phyloP scores from a whole-genome alignment of 2,797 vertebrate genomes.

The Denticeps clupeoides region DNA sequence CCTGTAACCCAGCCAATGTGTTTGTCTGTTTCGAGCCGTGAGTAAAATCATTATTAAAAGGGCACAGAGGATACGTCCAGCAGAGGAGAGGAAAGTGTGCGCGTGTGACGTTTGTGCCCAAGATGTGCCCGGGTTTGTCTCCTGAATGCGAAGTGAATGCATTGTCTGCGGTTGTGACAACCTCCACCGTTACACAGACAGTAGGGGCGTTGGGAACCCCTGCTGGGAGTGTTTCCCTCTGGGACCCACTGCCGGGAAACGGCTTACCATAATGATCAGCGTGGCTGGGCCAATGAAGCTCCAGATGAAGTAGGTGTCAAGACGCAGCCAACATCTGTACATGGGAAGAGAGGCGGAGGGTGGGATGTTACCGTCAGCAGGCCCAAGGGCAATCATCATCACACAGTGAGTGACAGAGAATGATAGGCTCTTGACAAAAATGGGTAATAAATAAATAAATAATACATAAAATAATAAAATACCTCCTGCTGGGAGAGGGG shows the following conservation, averaged over 20 bases:
- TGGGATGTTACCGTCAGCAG: slow-evolving; percentile 41
- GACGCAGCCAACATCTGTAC: slow-evolving; percentile 91
- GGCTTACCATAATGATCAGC: slow-evolving; percentile 98
- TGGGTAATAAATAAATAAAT: too few species aligned
- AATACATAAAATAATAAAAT: too few species aligned
- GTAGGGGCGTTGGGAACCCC: slow-evolving; percentile 11
- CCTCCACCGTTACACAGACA: not conserved
- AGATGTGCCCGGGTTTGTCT: too few species aligned
- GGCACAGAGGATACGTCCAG: not conserved
- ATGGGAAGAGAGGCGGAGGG: slow-evolving; percentile 48
- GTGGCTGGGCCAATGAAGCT: slow-evolving; percentile 98
- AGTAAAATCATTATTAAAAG: slow-evolving; percentile 6
- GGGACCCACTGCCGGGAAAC: slow-evolving; percentile 46
- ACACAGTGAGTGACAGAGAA: slow-evolving; percentile 53
- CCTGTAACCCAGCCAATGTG: not conserved
- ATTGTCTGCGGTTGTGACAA: too few species aligned
- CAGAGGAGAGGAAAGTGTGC: not conserved
- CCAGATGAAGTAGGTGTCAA: slow-evolving; percentile 99
- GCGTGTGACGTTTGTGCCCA: too few species aligned
- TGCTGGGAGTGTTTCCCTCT: slow-evolving; percentile 44
- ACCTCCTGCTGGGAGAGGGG: slow-evolving; percentile 48
- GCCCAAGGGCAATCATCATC: slow-evolving; percentile 44
- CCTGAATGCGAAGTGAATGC: too few species aligned
- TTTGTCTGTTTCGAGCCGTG: not conserved
- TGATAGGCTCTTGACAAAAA: slow-evolving; percentile 41